Evolutionary conservation across 2,113 vertebrate genomes (phyloP).

Genomic region (Psittacara wagleri): DNA sequence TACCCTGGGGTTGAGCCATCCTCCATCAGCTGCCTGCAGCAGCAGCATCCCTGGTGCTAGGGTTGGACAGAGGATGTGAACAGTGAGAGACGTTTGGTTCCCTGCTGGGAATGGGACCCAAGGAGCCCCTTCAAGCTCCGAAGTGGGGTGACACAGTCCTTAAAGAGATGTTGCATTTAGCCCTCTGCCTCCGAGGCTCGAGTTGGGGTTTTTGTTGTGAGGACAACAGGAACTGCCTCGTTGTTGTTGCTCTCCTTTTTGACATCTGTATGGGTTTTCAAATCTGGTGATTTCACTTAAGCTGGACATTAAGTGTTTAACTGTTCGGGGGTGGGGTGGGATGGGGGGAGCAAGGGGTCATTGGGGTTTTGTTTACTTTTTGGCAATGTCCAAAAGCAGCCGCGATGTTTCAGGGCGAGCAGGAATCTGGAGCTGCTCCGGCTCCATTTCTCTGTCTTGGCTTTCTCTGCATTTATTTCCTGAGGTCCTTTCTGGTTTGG

Average conservation of each 20-base stretch:
- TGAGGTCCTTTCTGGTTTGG: neutral
- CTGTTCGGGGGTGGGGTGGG: neutral
- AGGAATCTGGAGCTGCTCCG: neutral
- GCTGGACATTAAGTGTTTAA: conserved; percentile 65
- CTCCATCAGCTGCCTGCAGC: neutral
- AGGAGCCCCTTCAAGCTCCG: neutral
- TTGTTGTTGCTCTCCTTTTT: conserved; percentile 1
- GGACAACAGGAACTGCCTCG: neutral
- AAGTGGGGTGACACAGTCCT: neutral
- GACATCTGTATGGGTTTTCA: neutral
- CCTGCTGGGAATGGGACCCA: conserved; percentile 8
- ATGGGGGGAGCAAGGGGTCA: neutral
- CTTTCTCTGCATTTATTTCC: conserved; percentile 21
- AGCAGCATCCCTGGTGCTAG: neutral
- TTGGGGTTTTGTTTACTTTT: conserved; percentile 29
- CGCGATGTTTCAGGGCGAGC: neutral
- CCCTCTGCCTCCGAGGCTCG: neutral
- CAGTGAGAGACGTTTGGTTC: neutral
- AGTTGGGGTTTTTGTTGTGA: neutral
- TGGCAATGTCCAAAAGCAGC: neutral
- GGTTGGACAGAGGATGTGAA: neutral
- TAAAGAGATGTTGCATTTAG: neutral
- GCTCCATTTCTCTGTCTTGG: neutral
- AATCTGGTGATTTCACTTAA: conserved; percentile 58
- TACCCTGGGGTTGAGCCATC: neutral